Evolutionary conservation across 1,140 invertebrate species (phyloP).

Genomic region (Chymomyza costata): DNA sequence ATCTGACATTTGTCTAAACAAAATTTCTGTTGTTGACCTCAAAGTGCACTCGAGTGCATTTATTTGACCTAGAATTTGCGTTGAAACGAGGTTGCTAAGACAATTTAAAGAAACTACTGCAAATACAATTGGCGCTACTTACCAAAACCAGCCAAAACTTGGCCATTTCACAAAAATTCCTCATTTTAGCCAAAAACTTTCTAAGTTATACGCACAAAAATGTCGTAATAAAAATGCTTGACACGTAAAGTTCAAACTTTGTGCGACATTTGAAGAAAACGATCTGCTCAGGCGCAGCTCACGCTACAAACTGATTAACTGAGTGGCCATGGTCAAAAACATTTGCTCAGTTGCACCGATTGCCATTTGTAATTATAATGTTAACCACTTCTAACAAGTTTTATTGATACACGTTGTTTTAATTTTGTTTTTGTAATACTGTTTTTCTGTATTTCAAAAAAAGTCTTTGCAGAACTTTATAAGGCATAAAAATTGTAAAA

Average conservation of each 20-base stretch:
- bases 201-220: too few relatives aligned
- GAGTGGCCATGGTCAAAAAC: not conserved
- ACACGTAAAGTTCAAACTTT: constrained; percentile 24
- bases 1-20: too few relatives aligned
- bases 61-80: too few relatives aligned
- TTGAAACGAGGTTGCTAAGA: too few relatives aligned
- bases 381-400: constrained; percentile 32
- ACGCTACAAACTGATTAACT: constrained; percentile 28
- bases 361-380: constrained; percentile 54
- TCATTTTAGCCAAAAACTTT: too few relatives aligned
- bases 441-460: constrained; percentile 3
- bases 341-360: constrained; percentile 5
- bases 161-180: too few relatives aligned
- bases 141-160: too few relatives aligned
- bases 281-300: constrained; percentile 31
- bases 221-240: constrained; percentile 36
- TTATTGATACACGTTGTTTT: constrained; percentile 16
- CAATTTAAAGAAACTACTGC: too few relatives aligned
- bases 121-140: too few relatives aligned
- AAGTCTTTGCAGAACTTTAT: constrained; percentile 30
- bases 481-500: constrained; percentile 22
- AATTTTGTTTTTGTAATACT: constrained; percentile 33
- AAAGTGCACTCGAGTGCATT: too few relatives aligned
- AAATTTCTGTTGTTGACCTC: too few relatives aligned
- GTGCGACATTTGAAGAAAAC: constrained; percentile 1